Conservation (phyloP, 2,797 vertebrate genomes). For the Hirundo rustica region DNA sequence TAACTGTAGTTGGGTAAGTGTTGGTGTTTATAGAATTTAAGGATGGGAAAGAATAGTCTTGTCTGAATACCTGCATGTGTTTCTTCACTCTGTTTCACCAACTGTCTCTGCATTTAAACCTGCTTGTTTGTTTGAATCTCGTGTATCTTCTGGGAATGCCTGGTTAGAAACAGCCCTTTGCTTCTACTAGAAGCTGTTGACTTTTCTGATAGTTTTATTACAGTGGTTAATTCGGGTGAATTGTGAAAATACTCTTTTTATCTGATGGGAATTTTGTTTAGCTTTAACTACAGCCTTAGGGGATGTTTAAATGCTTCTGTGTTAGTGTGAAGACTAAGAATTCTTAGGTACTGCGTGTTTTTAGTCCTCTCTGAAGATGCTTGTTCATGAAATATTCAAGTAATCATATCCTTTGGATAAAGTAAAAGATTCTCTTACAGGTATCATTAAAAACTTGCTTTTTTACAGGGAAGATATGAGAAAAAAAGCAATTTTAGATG, state of each 20-base stretch:
- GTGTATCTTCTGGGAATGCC: not conserved
- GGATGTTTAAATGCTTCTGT: not conserved
- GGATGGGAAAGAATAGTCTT: not conserved
- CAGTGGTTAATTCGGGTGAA: not conserved
- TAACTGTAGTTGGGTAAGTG: not conserved
- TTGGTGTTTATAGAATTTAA: not conserved
- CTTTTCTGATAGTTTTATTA: not conserved
- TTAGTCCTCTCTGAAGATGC: not conserved
- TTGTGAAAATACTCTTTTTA: not conserved
- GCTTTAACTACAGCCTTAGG: not conserved
- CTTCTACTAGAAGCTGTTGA: not conserved
- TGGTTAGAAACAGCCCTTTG: not conserved
- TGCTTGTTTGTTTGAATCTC: not conserved
- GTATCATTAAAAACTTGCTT: not conserved
- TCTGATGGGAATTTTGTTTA: not conserved
- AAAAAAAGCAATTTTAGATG: not conserved
- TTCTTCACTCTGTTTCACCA: not conserved
- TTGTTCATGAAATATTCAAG: not conserved
- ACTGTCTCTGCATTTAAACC: not conserved
- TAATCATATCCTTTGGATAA: not conserved
- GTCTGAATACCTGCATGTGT: not conserved
- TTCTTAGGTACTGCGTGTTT: not conserved
- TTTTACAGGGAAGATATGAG: not conserved
- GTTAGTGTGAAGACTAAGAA: not conserved
- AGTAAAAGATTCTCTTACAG: not conserved